These are phyloP conservation scores for Gorsachius goisagi DNA, from an alignment of 2,113 vertebrate genomes.

Conservation along the genomic window DNA sequence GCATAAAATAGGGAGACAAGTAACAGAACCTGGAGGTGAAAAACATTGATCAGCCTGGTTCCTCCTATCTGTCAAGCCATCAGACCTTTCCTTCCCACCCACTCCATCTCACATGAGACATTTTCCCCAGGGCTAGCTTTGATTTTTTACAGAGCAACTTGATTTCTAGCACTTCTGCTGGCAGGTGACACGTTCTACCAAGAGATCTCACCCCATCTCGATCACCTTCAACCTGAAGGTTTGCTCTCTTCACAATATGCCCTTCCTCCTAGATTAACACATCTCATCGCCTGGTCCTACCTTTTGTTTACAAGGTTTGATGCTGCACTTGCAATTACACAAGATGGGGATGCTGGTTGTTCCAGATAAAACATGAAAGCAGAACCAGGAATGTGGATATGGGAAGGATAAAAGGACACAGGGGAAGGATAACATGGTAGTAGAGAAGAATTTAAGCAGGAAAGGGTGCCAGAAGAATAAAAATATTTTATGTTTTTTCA, in stretches of 20 bases:
- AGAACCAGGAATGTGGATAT: not conserved
- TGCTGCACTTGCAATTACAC: not conserved
- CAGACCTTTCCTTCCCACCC: not conserved
- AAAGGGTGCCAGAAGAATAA: not conserved
- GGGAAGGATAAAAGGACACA: not conserved
- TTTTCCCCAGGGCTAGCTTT: not conserved
- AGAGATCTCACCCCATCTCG: not conserved
- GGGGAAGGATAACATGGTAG: not conserved
- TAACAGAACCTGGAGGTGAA: not conserved
- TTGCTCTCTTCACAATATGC: not conserved
- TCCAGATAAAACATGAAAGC: not conserved
- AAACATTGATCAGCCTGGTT: not conserved
- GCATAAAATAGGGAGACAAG: not conserved
- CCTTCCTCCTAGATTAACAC: not conserved
- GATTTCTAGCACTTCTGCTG: not conserved
- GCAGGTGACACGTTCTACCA: not conserved
- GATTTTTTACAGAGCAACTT: not conserved
- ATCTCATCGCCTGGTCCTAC: accelerated
- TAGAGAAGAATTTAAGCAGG: not conserved
- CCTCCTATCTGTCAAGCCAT: not conserved
- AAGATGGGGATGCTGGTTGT: not conserved
- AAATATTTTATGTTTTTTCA: not conserved
- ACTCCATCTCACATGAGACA: not conserved
- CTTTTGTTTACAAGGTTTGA: not conserved
- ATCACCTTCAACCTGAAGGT: not conserved